Evolutionary conservation across 2,888 invertebrate genomes (phyloP).

Genomic region (Julus scanicus): DNA sequence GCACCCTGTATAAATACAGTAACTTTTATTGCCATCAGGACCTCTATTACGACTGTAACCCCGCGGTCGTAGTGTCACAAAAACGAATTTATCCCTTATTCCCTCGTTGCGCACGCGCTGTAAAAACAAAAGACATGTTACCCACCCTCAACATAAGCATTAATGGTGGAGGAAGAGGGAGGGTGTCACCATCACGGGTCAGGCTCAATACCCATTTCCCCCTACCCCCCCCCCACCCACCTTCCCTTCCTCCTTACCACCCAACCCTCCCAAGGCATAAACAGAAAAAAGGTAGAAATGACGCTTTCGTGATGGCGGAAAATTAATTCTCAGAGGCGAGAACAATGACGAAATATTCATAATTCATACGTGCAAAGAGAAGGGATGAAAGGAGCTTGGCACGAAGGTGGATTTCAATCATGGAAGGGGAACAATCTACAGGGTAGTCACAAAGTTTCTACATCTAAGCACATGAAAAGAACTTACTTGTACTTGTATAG

Average conservation of each 20-base stretch:
- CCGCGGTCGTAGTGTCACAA: background rate
- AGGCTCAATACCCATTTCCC: background rate
- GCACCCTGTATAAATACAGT: background rate
- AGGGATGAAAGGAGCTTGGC: background rate
- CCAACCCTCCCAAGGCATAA: background rate
- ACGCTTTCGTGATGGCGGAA: slow-evolving; percentile 16
- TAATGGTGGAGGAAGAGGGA: background rate
- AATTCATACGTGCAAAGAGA: slow-evolving; percentile 13
- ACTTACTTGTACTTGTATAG: too few species aligned
- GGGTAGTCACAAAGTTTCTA: background rate
- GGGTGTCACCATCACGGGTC: background rate
- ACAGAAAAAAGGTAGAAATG: slow-evolving; percentile 22
- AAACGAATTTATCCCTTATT: background rate
- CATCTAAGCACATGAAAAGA: too few species aligned
- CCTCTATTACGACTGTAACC: background rate
- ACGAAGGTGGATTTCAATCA: slow-evolving; percentile 24
- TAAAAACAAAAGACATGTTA: background rate
- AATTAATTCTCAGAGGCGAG: slow-evolving; percentile 42
- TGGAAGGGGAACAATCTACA: background rate
- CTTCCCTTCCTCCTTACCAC: background rate
- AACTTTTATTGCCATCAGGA: background rate
- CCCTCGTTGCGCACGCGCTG: background rate
- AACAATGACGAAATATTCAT: slow-evolving; percentile 36
- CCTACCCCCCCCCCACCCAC: background rate
- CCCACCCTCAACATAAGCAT: background rate